Conservation (phyloP, 2,888 invertebrate genomes). For the Lymantria monacha region DNA sequence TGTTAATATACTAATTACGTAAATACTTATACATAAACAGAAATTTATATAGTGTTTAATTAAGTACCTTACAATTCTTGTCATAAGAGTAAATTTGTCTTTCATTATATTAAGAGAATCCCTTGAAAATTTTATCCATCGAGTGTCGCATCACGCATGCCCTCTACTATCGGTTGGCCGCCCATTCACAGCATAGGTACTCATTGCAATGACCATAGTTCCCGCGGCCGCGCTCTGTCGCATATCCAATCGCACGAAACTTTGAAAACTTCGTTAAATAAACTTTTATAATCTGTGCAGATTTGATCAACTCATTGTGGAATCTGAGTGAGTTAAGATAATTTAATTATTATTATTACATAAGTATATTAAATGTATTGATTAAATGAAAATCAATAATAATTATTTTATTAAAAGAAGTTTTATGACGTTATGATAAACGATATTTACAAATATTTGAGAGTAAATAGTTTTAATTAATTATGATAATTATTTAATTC, state of each 20-base stretch:
- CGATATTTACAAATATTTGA: too few relatives aligned
- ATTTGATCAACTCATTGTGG: not conserved
- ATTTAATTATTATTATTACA: not conserved
- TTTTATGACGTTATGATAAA: too few relatives aligned
- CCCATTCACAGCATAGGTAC: conserved; percentile 32
- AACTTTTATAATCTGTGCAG: not conserved
- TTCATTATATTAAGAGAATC: conserved; percentile 5
- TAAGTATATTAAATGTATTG: not conserved
- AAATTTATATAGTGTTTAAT: too few relatives aligned
- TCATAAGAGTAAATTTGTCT: not conserved
- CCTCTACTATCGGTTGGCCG: conserved; percentile 37
- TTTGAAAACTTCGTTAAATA: conserved; percentile 12
- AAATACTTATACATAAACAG: too few relatives aligned
- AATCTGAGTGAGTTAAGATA: not conserved
- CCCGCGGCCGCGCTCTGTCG: conserved; percentile 25
- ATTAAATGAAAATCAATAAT: too few relatives aligned
- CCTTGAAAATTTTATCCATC: conserved; percentile 23
- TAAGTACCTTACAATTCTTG: not conserved
- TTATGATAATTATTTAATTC: too few relatives aligned
- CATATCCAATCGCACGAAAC: conserved; percentile 18
- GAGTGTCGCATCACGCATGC: conserved; percentile 57
- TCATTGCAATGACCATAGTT: conserved; percentile 42
- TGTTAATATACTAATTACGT: too few relatives aligned
- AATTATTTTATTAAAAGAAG: too few relatives aligned
- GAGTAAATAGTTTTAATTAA: too few relatives aligned